These are phyloP conservation scores for Rhadinocentrus ornatus DNA, from an alignment of 2,797 vertebrate species.

Conservation along the genomic window DNA sequence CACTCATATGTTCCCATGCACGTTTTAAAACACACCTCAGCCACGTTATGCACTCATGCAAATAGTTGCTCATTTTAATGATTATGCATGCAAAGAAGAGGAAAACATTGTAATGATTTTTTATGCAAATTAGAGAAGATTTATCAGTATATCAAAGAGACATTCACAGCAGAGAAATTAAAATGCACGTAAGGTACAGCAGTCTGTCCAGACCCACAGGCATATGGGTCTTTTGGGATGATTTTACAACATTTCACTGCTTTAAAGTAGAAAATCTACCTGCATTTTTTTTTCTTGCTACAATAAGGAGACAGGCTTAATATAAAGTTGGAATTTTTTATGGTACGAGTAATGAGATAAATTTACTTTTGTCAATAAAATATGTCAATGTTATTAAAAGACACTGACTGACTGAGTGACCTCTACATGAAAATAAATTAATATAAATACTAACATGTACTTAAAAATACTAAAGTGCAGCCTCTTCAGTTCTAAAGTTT, in stretches of 20 bases:
- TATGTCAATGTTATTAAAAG: conserved; percentile 1
- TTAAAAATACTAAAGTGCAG: too few relatives aligned
- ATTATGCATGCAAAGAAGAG: conserved; percentile 41
- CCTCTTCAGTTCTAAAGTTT: too few relatives aligned
- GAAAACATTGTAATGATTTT: conserved; percentile 28
- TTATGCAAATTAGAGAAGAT: conserved; percentile 38
- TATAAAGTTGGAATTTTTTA: conserved; percentile 9
- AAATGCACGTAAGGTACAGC: conserved; percentile 39
- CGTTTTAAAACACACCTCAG: conserved; percentile 24
- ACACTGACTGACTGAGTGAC: neutral
- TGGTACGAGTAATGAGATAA: too few relatives aligned
- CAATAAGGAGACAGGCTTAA: neutral
- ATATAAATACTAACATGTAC: too few relatives aligned
- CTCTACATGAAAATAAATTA: neutral
- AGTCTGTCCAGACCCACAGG: conserved; percentile 24
- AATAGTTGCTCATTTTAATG: conserved; percentile 53
- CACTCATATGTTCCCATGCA: conserved; percentile 15
- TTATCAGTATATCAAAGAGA: conserved; percentile 46
- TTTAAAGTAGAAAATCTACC: too few relatives aligned
- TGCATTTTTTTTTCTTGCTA: too few relatives aligned
- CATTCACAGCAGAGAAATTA: conserved; percentile 38
- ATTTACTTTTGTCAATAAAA: neutral
- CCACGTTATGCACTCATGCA: conserved; percentile 41
- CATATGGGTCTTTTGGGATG: conserved; percentile 12
- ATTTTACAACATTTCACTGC: neutral